Conservation (phyloP, 2,113 vertebrate species). For the Gnathonemus echidnorhynchus region DNA sequence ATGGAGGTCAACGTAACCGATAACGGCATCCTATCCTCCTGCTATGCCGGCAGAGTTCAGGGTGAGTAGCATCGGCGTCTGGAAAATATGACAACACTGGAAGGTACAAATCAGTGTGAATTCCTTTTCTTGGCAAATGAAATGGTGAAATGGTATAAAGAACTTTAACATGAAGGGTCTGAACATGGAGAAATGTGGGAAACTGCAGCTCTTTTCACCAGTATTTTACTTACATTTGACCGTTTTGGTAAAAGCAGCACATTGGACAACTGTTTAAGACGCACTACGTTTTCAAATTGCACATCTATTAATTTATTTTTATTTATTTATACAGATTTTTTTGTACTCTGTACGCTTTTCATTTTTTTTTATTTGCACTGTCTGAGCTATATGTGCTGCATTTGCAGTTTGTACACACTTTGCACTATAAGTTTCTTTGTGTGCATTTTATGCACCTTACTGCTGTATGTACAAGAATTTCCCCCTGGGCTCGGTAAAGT, state of each 20-base stretch:
- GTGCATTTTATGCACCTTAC: neutral
- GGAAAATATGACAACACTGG: neutral
- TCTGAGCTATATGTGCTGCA: neutral
- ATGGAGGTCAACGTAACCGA: neutral
- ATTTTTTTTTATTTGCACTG: neutral
- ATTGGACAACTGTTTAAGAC: neutral
- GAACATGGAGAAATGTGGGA: neutral
- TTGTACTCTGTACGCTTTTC: neutral
- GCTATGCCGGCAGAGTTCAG: neutral
- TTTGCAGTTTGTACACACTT: neutral
- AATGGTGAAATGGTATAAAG: neutral
- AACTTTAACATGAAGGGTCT: neutral
- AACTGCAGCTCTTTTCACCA: neutral
- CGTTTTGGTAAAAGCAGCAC: neutral
- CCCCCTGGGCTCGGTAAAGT: neutral
- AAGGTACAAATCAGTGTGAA: neutral
- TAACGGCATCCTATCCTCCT: slow-evolving; percentile 11
- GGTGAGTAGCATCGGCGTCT: neutral
- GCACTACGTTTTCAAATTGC: neutral
- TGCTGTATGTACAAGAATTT: neutral
- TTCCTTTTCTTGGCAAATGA: neutral
- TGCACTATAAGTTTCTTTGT: neutral
- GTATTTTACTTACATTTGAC: neutral
- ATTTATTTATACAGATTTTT: neutral
- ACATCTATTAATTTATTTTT: neutral